phyloP scores from a whole-genome alignment of 2,888 invertebrate species.

The Marronus borbonicus region DNA sequence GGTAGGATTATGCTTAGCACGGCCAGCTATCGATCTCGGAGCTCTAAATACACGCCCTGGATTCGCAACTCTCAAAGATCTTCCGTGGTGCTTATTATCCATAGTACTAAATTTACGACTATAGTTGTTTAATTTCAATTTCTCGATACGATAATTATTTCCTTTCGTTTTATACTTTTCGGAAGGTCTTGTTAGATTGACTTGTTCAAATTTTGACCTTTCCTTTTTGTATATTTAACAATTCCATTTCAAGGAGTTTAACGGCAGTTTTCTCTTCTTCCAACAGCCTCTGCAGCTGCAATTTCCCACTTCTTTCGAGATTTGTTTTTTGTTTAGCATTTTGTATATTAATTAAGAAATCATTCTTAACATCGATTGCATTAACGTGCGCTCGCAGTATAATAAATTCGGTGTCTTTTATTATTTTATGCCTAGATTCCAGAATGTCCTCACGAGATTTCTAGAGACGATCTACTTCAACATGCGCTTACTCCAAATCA shows the following conservation, averaged over 20 bases:
- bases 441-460: constrained; percentile 60
- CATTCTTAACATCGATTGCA: constrained; percentile 60
- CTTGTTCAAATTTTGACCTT: constrained; percentile 50
- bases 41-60: no score
- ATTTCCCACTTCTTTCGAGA: constrained; percentile 48
- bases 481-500: constrained; percentile 43
- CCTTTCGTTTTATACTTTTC: not conserved
- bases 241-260: constrained; percentile 53
- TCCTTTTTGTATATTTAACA: constrained; percentile 52
- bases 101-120: no score
- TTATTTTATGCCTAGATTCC: constrained; percentile 60
- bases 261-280: constrained; percentile 53
- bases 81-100: no score
- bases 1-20: no score
- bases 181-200: constrained; percentile 35
- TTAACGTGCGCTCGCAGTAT: constrained; percentile 60
- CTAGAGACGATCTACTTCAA: constrained; percentile 60
- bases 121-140: no score
- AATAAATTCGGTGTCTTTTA: constrained; percentile 62
- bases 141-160: no score
- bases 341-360: constrained; percentile 59
- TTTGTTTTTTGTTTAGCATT: constrained; percentile 57
- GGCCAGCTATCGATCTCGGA: no score
- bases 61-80: no score
- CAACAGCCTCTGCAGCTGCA: constrained; percentile 50